Base-by-base conservation (phyloP, 2,797 vertebrate species). In the Vespertilio murinus region DNA sequence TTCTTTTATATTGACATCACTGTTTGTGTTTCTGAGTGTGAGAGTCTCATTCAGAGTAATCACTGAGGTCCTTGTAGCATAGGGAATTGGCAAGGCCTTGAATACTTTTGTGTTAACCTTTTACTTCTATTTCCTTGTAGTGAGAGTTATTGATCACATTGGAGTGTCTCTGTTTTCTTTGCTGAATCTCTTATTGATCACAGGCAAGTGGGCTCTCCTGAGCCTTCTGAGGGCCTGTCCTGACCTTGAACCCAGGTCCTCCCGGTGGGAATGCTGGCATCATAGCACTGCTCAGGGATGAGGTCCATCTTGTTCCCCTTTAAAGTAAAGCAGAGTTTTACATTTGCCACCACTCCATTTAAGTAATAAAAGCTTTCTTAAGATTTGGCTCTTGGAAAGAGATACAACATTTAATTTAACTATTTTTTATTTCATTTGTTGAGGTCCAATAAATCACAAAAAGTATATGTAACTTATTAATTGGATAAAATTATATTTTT, bases 401-500 rank as follows among this genome's bases (percentile, higher is more conserved):
- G 64, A 85, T 69, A 54, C 45, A 78, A 69, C 59, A 84, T 91
- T 91, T 94, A 88, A 84, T 95, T 89, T 85, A 90, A 74, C 47
- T 87, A 30, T 89, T 56, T 91, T 94, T 94, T 70, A 86, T 83
- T 93, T 92, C 28, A n/a, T 94, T 96, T 95, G 52, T 61, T 92
- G 81, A 90, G 40, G 28, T 65, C 86, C 56, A 79, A 47, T 95
- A 96, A 90, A 78, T 95, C 93, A 89, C 25, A 54, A 30, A 89
- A 93, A 88, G 95, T 88, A 74, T 93, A 92, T 94, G 71, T 92
- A 77, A 35, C 81, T 95, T 93, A 96, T 95, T 94, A 86, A 90
- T 96, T 92, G 93, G 65, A 88, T 84, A 70, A 93, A 93, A 95
- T 97, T 59, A 52, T 92, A 85, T 91, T 97, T 96, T 95, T 90